Evolutionary conservation across 1,140 invertebrate genomes (phyloP), one percentile per base, ranked within the genome.

Genomic region (Aphelinus atriplicis): DNA sequence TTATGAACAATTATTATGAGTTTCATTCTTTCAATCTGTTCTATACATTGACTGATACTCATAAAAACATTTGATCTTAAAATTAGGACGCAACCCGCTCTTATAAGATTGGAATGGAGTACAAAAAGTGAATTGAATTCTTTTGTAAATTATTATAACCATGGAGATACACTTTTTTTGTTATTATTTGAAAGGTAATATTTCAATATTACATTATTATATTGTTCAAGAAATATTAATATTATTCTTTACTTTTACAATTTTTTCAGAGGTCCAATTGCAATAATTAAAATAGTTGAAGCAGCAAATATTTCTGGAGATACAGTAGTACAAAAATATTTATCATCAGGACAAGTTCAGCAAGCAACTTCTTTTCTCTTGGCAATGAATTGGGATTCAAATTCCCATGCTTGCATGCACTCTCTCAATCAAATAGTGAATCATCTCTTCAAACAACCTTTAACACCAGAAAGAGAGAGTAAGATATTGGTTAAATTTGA

Each of bases 341-440:
- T 95, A 60, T 89, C 89, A 62, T 81, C 90, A 47, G 88, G 88
- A 64, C 91, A 93, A 80, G 84, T 92, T 6, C 92, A 94, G 77
- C 90, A 91, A 81, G 94, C 94, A 1, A 91, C 94, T 7, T 91
- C 91, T 78, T 83, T 95, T 43, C 84, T 95, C 42, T 81, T 91
- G 7, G 90, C 89, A 10, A 86, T 94, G 78, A 92, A 92, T 84
- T 95, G 94, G 94, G 92, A 95, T 79, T 90, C 88, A 5, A 91
- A 93, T 81, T 91, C 94, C 2, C 87, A 90, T 72, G 86, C 88
- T 51, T 93, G 92, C 80, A 92, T 94, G 79, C 88, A 90, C 50
- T 91, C 91, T 55, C 86, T 95, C 7, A 92, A 94, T 76, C 89
- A 91, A 78, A 93, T 95, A 76, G 89, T 92, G 7, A 93, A 93